Evolutionary conservation across 92 coral and sea anemone genomes (phyloP), one percentile per base, ranked within the genome.

Genomic region (Phenganax stokvisi): DNA sequence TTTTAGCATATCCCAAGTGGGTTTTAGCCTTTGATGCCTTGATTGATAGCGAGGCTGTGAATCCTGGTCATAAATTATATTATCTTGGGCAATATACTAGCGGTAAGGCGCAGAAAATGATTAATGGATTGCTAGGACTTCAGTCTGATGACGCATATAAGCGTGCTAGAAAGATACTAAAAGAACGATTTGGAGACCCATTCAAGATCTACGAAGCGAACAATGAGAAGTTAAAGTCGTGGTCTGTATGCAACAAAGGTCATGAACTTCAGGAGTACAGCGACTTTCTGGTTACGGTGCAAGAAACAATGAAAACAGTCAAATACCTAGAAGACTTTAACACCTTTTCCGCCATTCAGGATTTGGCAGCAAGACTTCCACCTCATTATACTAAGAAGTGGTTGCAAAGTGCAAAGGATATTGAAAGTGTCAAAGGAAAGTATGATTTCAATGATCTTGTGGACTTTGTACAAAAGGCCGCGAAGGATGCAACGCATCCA

Each of bases 241-340:
- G 92, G 92, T 90, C 92, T 0, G 63, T 80, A 10, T 91, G 96
- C 80, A 20, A 3, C 1, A 70, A 87, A 29, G 85, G 80, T 17
- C 62, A 16, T 10, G 88, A 87, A 28, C 53, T 76, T 8, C 81
- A 76, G 29, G 81, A 91, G 57, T 86, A 71, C 31, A 84, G 89
- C 70, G 89, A 89, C 80, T 91, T 89, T 61, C 87, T 89, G 0
- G 75, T 87, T 0, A 84, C 89, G 88, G 87, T 90, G 1, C 86
- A 83, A 80, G 92, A 91, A 76, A 89, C 88, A 5, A 91, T 91
- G 92, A 91, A 76, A 69, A 79, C 92, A 7, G 91, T 87, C 9
- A 88, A 88, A 65, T 84, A 91, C 75, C 84, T 91, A 11, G 85
- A 85, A 6, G 96, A 91, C 65, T 62, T 91, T 30, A 81, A 91